Evolutionary conservation across 2,888 invertebrate species (phyloP).

Genomic region (Thymelicus lineola): DNA sequence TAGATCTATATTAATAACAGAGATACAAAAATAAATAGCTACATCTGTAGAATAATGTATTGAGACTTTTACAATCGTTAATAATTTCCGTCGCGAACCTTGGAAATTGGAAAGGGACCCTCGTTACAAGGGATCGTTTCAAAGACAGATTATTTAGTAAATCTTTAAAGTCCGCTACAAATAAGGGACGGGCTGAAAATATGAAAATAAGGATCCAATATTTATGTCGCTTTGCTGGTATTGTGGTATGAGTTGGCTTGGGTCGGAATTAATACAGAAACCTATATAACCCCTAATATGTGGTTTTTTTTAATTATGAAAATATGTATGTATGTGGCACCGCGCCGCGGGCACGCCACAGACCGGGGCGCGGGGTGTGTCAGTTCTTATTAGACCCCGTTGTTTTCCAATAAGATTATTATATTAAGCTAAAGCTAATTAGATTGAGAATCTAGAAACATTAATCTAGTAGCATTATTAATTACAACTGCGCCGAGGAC

Average conservation of each 20-base stretch:
- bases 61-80: slow-evolving; percentile 31
- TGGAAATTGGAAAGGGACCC: slow-evolving; percentile 37
- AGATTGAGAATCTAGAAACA: too few species aligned
- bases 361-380: too few species aligned
- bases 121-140: slow-evolving; percentile 26
- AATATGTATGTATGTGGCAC: too few species aligned
- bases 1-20: background rate
- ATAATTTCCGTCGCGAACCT: slow-evolving; percentile 33
- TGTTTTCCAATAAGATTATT: too few species aligned
- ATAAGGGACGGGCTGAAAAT: slow-evolving; percentile 12
- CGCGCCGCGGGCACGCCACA: too few species aligned
- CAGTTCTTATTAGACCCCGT: too few species aligned
- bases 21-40: background rate
- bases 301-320: too few species aligned
- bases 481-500: too few species aligned
- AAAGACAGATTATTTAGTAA: slow-evolving; percentile 35
- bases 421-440: too few species aligned
- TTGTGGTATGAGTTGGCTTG: background rate
- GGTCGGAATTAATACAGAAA: too few species aligned
- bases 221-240: background rate
- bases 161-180: slow-evolving; percentile 30
- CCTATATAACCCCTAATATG: too few species aligned
- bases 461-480: too few species aligned
- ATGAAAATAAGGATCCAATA: slow-evolving; percentile 4
- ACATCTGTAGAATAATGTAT: background rate